Percentiles rank a stretch among this genome's conserved stretches.
Evolutionary conservation across 2,113 vertebrate species (phyloP).

Genomic region (Otocyon megalotis): DNA sequence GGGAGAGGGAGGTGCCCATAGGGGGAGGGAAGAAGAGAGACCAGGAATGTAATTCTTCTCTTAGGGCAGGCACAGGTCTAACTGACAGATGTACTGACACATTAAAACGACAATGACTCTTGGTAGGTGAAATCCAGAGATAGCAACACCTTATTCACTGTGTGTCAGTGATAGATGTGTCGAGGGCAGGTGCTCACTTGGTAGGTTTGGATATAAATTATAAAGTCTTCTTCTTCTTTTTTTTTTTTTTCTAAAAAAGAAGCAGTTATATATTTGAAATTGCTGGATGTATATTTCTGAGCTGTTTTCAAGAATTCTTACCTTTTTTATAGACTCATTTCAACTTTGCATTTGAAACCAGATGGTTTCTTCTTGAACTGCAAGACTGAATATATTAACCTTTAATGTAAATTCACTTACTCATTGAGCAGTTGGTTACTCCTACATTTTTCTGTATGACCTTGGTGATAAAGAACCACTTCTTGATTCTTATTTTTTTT

Average conservation of each 20-base stretch:
- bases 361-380: conserved; percentile 74
- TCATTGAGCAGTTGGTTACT: conserved; percentile 66
- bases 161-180: conserved; percentile 35
- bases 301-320: conserved; percentile 73
- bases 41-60: neutral
- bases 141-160: conserved; percentile 40
- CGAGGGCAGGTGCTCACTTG: conserved; percentile 61
- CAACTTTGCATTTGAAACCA: conserved; percentile 72
- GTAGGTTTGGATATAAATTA: conserved; percentile 51
- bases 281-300: conserved; percentile 60
- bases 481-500: conserved; percentile 46
- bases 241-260: neutral
- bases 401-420: conserved; percentile 75
- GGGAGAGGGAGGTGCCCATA: neutral
- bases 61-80: neutral
- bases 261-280: conserved; percentile 67
- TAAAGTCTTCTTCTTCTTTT: neutral
- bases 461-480: conserved; percentile 71
- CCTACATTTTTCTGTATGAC: conserved; percentile 71
- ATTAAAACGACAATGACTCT: conserved; percentile 15
- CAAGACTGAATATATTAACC: conserved; percentile 78
- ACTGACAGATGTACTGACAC: neutral
- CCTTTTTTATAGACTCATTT: conserved; percentile 77
- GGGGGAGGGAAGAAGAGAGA: neutral
- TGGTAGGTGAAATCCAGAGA: conserved; percentile 46